Evolutionary conservation across 2,797 vertebrate species (phyloP), one percentile per base, ranked within the genome.

Genomic region (Apogon talboti): DNA sequence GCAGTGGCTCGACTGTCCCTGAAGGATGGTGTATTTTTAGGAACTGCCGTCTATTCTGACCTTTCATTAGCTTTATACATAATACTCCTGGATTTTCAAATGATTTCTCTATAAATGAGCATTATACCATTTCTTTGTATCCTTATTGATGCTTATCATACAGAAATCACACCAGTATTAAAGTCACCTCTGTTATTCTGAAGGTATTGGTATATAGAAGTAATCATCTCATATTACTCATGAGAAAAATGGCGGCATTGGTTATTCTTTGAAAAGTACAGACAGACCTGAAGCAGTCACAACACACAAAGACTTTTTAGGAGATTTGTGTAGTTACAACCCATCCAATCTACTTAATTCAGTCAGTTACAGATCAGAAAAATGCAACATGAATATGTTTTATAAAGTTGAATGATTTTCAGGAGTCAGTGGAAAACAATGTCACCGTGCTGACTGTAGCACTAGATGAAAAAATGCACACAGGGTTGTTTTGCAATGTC

Each of bases 1-100:
- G 33, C n/a, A 55, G 71, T 49, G 55, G 62, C 74, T 61, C 16
- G 49, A 64, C 51, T 46, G 61, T 74, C 72, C 61, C 75, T 67
- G 47, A 84, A 80, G 77, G 76, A 74, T 62, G 10, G 61, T 65
- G 71, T 93, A 91, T 92, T 89, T 92, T 91, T 92, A 91, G 87
- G 73, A 63, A 24, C 62, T 76, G 83, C 76, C 78, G 73, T 86
- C 71, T 87, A 78, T 81, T 81, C 81, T 86, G 88, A 90, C 88
- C 89, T 92, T 89, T 78, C 74, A 76, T 82, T 87, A 61, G 79
- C 63, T 87, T 78, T 75, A 82, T 37, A 68, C 66, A 79, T 87
- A 85, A 90, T 72, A 74, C 61, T 69, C 33, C 61, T 66, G 74
- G 73, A 84, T 89, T 83, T 88, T 71, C 71, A 75, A 56, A 46